These are phyloP conservation scores for Leucophenga maculata DNA, from an alignment of 2,888 invertebrate genomes.

Conservation along the genomic window DNA sequence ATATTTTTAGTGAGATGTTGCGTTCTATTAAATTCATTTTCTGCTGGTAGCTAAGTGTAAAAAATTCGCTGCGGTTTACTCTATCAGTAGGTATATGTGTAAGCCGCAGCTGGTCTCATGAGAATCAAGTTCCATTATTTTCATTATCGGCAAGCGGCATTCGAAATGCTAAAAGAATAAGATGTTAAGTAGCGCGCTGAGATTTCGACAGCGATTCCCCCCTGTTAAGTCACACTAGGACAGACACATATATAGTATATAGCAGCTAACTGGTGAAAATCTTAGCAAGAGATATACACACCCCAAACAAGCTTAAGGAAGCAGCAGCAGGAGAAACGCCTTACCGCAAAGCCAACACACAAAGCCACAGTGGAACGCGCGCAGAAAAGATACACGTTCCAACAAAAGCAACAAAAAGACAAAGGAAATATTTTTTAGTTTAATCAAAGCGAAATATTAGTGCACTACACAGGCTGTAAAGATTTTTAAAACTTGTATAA, in stretches of 20 bases:
- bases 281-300: neutral
- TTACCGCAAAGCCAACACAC: neutral
- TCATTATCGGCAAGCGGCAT: slow-evolving; percentile 49
- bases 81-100: neutral
- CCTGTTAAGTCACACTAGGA: slow-evolving; percentile 29
- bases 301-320: neutral
- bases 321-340: neutral
- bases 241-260: slow-evolving; percentile 12
- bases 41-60: neutral
- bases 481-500: too few species aligned
- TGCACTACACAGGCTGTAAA: too few species aligned
- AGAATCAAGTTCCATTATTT: slow-evolving; percentile 45
- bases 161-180: slow-evolving; percentile 46
- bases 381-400: too few species aligned
- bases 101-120: slow-evolving; percentile 38
- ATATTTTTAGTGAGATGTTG: neutral
- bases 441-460: too few species aligned
- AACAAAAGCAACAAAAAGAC: neutral
- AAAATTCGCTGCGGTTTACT: neutral
- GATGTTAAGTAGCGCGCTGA: slow-evolving; percentile 52
- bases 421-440: too few species aligned
- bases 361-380: neutral
- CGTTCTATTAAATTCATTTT: too few species aligned
- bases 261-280: too few species aligned
- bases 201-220: slow-evolving; percentile 38